Percentiles rank a stretch among this genome's conserved stretches.
These are phyloP conservation scores for Aurelia aurita DNA, from an alignment of 30 jellyfish, hydroid and myxozoan genomes.

Conservation along the genomic window DNA sequence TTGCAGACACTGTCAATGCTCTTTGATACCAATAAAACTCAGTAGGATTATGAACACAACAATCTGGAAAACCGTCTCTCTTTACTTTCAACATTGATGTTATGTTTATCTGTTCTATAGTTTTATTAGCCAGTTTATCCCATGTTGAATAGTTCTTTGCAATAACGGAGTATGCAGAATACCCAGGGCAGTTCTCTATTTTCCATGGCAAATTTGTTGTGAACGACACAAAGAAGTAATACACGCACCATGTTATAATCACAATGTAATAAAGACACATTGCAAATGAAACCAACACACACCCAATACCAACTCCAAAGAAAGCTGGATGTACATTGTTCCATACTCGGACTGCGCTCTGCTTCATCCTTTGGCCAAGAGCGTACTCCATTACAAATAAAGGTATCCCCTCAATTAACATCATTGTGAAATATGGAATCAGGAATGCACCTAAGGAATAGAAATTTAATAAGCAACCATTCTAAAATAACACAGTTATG, in stretches of 20 bases:
- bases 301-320: slow-evolving; percentile 95
- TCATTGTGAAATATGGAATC: slow-evolving; percentile 91
- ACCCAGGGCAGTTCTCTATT: slow-evolving; percentile 66
- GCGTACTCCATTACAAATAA: slow-evolving; percentile 91
- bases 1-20: slow-evolving; percentile 71
- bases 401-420: slow-evolving; percentile 93
- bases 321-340: slow-evolving; percentile 92
- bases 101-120: not conserved
- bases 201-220: slow-evolving; percentile 93
- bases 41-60: slow-evolving; percentile 92
- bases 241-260: slow-evolving; percentile 94
- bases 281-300: slow-evolving; percentile 93
- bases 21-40: slow-evolving; percentile 83
- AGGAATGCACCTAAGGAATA: slow-evolving; percentile 82
- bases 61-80: slow-evolving; percentile 66
- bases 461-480: not conserved
- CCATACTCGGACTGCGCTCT: slow-evolving; percentile 93
- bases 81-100: slow-evolving; percentile 41
- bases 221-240: slow-evolving; percentile 87
- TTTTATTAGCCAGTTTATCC: not conserved
- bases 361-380: slow-evolving; percentile 96
- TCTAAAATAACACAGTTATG: too few relatives aligned
- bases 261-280: slow-evolving; percentile 95
- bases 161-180: slow-evolving; percentile 42
- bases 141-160: slow-evolving; percentile 47